Conservation (phyloP, 2,888 invertebrate genomes). For the Arctia plantaginis region DNA sequence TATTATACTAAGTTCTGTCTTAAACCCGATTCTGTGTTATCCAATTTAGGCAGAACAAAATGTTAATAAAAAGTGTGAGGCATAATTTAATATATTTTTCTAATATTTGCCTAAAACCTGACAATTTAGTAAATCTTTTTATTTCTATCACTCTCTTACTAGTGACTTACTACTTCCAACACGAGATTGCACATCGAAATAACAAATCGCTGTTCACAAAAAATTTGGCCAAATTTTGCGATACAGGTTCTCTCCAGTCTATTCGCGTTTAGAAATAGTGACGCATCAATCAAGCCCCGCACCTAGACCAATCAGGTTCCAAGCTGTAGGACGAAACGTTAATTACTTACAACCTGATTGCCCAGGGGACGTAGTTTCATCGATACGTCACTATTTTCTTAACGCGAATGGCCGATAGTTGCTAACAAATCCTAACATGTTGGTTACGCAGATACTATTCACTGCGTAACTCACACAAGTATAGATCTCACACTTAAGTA, state of each 20-base stretch:
- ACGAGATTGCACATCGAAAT: neutral
- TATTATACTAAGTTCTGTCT: slow-evolving; percentile 18
- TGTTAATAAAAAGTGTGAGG: neutral
- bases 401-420: no score
- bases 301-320: no score
- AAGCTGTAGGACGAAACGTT: no score
- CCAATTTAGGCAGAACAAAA: neutral
- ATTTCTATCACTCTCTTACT: neutral
- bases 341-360: no score
- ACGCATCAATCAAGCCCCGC: no score
- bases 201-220: neutral
- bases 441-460: neutral
- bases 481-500: no score
- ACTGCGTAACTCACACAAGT: neutral
- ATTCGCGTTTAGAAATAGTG: no score
- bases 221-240: neutral
- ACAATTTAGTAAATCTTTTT: neutral
- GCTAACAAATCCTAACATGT: no score
- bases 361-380: no score
- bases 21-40: slow-evolving; percentile 7
- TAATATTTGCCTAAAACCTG: slow-evolving; percentile 14
- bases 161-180: neutral
- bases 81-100: slow-evolving; percentile 7
- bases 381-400: no score
- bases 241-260: neutral